phyloP scores from a whole-genome alignment of 2,113 vertebrate genomes.

The Laticauda laticaudata region DNA sequence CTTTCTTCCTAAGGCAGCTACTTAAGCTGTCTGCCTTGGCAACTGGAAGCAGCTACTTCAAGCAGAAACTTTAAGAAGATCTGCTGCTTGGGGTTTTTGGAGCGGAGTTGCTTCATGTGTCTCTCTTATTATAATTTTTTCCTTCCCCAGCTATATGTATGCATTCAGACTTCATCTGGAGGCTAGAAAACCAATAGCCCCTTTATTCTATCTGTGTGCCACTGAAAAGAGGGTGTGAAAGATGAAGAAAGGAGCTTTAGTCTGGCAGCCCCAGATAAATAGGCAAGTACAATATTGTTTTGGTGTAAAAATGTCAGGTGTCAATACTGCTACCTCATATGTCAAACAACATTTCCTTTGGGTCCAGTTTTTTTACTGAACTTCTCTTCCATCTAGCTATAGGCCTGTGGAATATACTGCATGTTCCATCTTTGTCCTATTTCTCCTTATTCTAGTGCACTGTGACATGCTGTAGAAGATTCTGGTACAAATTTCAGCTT shows the following conservation, averaged over 20 bases:
- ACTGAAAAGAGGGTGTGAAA: not conserved
- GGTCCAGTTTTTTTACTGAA: not conserved
- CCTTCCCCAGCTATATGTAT: not conserved
- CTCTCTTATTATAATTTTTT: not conserved
- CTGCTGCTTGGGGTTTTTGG: not conserved
- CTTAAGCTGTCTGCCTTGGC: not conserved
- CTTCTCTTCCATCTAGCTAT: no score
- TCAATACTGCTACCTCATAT: not conserved
- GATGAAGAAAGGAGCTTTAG: not conserved
- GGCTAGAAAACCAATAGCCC: not conserved
- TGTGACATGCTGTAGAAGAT: not conserved
- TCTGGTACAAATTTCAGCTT: conserved; percentile 28
- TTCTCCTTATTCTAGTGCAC: not conserved
- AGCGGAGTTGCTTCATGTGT: not conserved
- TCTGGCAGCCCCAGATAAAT: not conserved
- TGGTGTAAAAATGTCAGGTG: not conserved
- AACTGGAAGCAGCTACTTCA: not conserved
- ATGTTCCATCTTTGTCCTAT: not conserved
- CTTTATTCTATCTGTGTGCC: not conserved
- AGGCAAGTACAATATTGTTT: not conserved
- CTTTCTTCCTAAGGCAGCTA: not conserved
- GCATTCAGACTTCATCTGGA: not conserved
- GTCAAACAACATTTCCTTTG: not conserved
- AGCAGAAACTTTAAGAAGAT: not conserved
- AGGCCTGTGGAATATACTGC: not conserved